Percentiles rank a stretch among this genome's conserved stretches.
These are phyloP conservation scores for Cyphomyrmex costatus DNA, from an alignment of 1,140 invertebrate species.

Conservation along the genomic window DNA sequence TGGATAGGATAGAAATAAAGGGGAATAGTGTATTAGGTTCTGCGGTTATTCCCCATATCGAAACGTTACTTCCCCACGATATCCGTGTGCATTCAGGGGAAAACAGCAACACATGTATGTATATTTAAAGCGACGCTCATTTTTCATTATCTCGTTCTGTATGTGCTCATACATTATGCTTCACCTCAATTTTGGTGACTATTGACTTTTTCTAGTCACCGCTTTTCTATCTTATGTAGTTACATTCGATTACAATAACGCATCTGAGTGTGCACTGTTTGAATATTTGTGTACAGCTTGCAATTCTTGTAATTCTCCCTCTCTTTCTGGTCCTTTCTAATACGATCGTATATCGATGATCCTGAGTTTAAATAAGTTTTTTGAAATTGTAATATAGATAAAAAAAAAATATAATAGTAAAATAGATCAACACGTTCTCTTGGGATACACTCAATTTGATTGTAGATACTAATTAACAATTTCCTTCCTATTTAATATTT, in stretches of 20 bases:
- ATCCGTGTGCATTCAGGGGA: constrained; percentile 37
- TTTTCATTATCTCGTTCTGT: constrained; percentile 38
- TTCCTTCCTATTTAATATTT: too few species aligned
- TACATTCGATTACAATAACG: constrained; percentile 26
- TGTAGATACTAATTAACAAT: too few species aligned
- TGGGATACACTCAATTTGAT: background rate
- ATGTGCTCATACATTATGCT: constrained; percentile 12
- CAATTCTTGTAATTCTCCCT: constrained; percentile 13
- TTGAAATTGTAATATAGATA: background rate
- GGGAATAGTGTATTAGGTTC: constrained; percentile 70
- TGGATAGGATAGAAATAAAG: constrained; percentile 41
- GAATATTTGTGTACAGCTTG: background rate
- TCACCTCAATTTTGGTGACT: background rate
- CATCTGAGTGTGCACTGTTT: background rate
- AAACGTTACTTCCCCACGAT: constrained; percentile 67
- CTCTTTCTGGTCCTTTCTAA: background rate
- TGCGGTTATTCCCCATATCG: constrained; percentile 72
- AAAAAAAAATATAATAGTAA: too few species aligned
- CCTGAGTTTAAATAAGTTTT: background rate
- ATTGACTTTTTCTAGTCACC: constrained; percentile 32
- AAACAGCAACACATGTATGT: background rate
- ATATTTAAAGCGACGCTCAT: constrained; percentile 44
- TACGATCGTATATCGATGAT: background rate
- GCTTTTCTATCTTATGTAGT: background rate
- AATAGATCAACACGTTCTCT: background rate